Evolutionary conservation across 2,888 invertebrate species (phyloP).

Genomic region (Diploptera punctata): DNA sequence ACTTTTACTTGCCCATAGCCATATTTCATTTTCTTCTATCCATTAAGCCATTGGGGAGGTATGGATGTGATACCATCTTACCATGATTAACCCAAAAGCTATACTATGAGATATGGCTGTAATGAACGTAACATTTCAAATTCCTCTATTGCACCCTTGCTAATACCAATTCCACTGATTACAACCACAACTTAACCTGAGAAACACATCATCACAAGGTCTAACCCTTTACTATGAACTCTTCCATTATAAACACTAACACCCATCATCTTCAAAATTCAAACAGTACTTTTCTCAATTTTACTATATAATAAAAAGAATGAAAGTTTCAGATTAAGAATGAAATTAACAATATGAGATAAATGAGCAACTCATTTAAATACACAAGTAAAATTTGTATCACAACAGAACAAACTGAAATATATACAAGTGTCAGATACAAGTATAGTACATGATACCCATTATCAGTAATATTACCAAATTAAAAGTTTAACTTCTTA

Average conservation of each 20-base stretch:
- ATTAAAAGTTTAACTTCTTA: too few species aligned
- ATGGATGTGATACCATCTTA: neutral
- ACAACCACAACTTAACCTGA: conserved; percentile 20
- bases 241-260: neutral
- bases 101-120: conserved; percentile 34
- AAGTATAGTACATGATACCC: too few species aligned
- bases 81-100: conserved; percentile 27
- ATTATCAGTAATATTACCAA: too few species aligned
- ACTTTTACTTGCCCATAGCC: conserved; percentile 1
- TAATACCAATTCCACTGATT: conserved; percentile 11
- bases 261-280: neutral
- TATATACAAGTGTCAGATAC: too few species aligned
- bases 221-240: conserved; percentile 16
- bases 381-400: too few species aligned
- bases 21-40: neutral
- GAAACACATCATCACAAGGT: conserved; percentile 24
- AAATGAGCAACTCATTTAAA: too few species aligned
- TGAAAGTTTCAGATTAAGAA: too few species aligned
- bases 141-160: conserved; percentile 19
- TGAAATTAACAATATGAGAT: too few species aligned
- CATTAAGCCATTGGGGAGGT: neutral
- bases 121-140: conserved; percentile 35
- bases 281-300: too few species aligned
- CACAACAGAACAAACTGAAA: too few species aligned
- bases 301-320: too few species aligned